phyloP scores from a whole-genome alignment of 2,888 invertebrate genomes.

The Sminthurides aquaticus region DNA sequence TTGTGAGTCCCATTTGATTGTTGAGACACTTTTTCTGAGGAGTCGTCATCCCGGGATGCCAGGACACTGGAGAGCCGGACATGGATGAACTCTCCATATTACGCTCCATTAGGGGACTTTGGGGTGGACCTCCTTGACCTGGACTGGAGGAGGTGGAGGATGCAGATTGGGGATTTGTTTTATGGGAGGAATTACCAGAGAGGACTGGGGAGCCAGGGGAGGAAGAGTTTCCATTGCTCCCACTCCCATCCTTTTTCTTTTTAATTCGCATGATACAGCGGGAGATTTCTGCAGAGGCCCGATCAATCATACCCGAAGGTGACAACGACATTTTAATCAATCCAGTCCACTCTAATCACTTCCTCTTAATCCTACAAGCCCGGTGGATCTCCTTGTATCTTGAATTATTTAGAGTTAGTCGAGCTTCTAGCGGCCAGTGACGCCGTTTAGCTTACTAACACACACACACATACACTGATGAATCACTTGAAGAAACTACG shows the following conservation, averaged over 20 bases:
- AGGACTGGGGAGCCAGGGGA: background rate
- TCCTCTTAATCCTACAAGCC: background rate
- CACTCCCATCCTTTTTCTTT: slow-evolving; percentile 30
- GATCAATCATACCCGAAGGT: slow-evolving; percentile 57
- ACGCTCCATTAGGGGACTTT: background rate
- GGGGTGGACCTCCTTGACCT: background rate
- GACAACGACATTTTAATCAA: slow-evolving; percentile 23
- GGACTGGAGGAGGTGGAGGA: background rate
- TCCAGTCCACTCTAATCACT: background rate
- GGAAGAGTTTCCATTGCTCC: slow-evolving; percentile 1
- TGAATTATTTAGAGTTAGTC: too few relatives aligned
- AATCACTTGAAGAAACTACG: too few relatives aligned
- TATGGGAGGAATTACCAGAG: background rate
- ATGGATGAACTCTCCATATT: background rate
- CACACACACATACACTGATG: too few relatives aligned
- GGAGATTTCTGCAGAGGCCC: slow-evolving; percentile 80
- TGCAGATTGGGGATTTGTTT: background rate
- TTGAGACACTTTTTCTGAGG: slow-evolving; percentile 16
- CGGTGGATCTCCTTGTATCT: too few relatives aligned
- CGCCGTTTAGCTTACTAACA: too few relatives aligned
- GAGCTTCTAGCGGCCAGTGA: too few relatives aligned
- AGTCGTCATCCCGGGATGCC: slow-evolving; percentile 1
- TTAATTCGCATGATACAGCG: slow-evolving; percentile 62
- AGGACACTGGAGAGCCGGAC: background rate
- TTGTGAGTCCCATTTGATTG: slow-evolving; percentile 17